Percentiles rank a stretch among this genome's conserved stretches.
phyloP scores from a whole-genome alignment of 2,113 vertebrate genomes.

The Glareola pratincola region DNA sequence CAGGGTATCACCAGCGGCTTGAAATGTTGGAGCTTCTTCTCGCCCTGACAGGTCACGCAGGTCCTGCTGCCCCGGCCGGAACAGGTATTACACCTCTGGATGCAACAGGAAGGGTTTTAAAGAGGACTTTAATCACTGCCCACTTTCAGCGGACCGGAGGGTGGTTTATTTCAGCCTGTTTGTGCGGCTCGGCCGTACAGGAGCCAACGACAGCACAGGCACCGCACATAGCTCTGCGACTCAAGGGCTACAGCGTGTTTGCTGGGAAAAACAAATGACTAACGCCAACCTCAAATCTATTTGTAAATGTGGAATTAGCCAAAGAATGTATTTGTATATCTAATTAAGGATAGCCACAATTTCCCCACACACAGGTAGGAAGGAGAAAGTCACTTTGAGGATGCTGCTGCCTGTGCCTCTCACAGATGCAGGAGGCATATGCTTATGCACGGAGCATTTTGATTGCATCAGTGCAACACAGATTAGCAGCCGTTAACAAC shows the following conservation, averaged over 20 bases:
- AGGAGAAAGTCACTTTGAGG: not conserved
- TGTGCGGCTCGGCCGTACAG: not conserved
- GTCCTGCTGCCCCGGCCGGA: conserved; percentile 71
- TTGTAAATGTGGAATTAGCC: not conserved
- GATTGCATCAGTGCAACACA: not conserved
- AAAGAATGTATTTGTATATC: not conserved
- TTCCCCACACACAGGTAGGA: not conserved
- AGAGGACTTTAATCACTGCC: fast-evolving
- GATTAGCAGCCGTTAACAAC: not conserved
- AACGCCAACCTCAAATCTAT: not conserved
- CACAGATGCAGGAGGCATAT: not conserved
- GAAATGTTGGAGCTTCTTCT: conserved; percentile 76
- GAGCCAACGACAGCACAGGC: fast-evolving
- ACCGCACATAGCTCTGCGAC: fast-evolving
- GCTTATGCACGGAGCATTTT: not conserved
- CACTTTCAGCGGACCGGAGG: fast-evolving
- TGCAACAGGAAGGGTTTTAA: not conserved
- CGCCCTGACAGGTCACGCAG: conserved; percentile 68
- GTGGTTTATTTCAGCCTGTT: fast-evolving
- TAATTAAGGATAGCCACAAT: not conserved
- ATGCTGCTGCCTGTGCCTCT: not conserved
- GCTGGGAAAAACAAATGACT: not conserved
- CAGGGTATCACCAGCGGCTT: conserved; percentile 76
- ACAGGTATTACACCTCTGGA: conserved; percentile 70
- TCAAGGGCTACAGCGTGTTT: fast-evolving